Conservation (phyloP, 2,113 vertebrate genomes). For the Cyanoderma ruficeps region DNA sequence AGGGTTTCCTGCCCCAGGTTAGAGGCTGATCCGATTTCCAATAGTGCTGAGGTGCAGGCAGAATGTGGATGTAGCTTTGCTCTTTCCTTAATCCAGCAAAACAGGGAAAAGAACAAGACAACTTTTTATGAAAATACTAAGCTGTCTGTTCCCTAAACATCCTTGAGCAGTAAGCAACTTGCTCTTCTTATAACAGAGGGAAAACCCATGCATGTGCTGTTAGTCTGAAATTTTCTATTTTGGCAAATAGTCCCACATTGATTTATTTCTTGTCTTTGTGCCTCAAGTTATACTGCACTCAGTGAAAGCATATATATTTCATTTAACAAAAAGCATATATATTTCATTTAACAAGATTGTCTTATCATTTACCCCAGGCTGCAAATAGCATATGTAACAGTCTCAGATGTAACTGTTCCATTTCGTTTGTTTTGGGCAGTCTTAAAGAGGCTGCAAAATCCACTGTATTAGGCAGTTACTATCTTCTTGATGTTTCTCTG, state of each 20-base stretch:
- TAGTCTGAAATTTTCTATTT: background rate
- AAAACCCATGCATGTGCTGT: background rate
- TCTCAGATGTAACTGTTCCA: background rate
- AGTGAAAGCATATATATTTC: conserved; percentile 1
- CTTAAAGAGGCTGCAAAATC: background rate
- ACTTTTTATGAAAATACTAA: background rate
- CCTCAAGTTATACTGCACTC: background rate
- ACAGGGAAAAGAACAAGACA: background rate
- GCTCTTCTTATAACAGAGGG: background rate
- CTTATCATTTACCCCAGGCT: background rate
- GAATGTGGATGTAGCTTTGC: background rate
- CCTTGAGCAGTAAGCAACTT: background rate
- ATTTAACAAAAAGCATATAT: background rate
- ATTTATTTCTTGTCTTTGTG: conserved; percentile 23
- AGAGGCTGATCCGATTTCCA: background rate
- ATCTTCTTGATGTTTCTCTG: background rate
- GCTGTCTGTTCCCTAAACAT: background rate
- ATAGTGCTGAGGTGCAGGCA: fast-evolving
- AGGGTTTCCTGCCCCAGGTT: background rate
- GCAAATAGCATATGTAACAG: background rate
- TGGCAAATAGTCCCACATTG: background rate
- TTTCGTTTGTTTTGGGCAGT: background rate
- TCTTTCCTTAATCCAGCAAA: background rate
- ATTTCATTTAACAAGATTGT: conserved; percentile 17
- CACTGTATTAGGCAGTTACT: background rate